Conservation (phyloP, 1,140 invertebrate species). For the Fopius arisanus region DNA sequence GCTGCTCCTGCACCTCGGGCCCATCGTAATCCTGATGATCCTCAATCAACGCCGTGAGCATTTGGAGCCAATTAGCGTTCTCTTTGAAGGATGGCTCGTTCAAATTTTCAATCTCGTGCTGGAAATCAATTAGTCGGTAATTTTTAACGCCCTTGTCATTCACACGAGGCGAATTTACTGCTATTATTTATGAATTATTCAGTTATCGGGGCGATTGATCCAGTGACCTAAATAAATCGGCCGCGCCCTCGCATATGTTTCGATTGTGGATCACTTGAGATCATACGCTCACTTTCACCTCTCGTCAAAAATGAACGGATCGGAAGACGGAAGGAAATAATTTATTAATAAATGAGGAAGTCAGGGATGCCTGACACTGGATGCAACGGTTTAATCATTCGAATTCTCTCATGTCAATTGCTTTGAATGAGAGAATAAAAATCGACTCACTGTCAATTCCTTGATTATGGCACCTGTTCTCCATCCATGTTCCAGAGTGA, state of each 20-base stretch:
- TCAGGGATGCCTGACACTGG: no score
- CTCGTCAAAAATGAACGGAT: no score
- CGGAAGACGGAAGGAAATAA: no score
- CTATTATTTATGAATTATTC: slow-evolving; percentile 9
- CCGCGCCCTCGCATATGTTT: slow-evolving; percentile 19
- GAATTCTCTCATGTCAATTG: no score
- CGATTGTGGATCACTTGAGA: not conserved
- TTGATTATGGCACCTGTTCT: slow-evolving; percentile 97
- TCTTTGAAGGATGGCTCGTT: slow-evolving; percentile 86
- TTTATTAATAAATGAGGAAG: no score
- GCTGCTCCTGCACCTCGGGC: slow-evolving; percentile 71
- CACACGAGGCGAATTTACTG: not conserved
- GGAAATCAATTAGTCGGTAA: slow-evolving; percentile 46
- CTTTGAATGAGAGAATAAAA: no score
- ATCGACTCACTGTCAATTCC: slow-evolving; percentile 78
- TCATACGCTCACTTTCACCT: slow-evolving; percentile 21
- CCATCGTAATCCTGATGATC: slow-evolving; percentile 84
- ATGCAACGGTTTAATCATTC: no score
- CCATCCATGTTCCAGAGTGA: slow-evolving; percentile 95
- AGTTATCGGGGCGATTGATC: slow-evolving; percentile 16
- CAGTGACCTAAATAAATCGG: slow-evolving; percentile 25
- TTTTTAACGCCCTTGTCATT: not conserved
- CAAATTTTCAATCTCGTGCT: slow-evolving; percentile 92
- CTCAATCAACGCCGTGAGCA: slow-evolving; percentile 91
- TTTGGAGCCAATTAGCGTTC: slow-evolving; percentile 91